Percentiles rank a stretch among this genome's conserved stretches.
Conservation (phyloP, 53 echinoderm and acorn worm species). For the Crossaster papposus region DNA sequence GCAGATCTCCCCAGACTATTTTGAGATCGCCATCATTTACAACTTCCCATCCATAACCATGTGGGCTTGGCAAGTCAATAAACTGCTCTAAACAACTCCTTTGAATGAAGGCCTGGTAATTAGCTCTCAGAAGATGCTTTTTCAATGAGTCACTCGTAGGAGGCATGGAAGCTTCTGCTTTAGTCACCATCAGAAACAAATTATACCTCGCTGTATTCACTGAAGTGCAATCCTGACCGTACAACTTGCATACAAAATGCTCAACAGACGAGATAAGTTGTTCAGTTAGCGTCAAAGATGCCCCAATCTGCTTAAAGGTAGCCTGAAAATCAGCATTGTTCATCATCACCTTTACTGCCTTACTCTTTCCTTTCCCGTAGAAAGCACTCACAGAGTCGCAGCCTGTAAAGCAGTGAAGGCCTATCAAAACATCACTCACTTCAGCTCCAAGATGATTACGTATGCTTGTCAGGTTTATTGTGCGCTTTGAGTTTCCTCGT, state of each 20-base stretch:
- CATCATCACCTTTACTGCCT: conserved; percentile 44
- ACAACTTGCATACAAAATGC: too few species aligned
- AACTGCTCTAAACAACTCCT: conserved; percentile 41
- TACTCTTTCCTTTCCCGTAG: conserved; percentile 72
- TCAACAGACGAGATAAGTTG: too few species aligned
- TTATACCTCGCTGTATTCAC: conserved; percentile 55
- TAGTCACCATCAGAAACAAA: conserved; percentile 50
- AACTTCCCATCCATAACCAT: conserved; percentile 61
- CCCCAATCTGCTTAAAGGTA: conserved; percentile 35
- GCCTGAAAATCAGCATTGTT: not conserved
- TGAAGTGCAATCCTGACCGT: too few species aligned
- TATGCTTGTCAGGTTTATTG: conserved; percentile 45
- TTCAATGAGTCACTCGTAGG: conserved; percentile 70
- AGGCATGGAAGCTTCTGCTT: conserved; percentile 54
- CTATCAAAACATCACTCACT: conserved; percentile 34
- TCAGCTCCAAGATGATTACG: conserved; percentile 32
- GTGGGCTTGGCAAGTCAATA: conserved; percentile 31
- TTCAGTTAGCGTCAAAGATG: too few species aligned
- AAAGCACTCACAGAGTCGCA: conserved; percentile 76
- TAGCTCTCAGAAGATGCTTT: conserved; percentile 64
- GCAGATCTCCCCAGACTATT: conserved; percentile 55
- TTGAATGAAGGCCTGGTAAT: conserved; percentile 70
- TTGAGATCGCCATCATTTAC: not conserved
- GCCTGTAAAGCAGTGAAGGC: conserved; percentile 66
- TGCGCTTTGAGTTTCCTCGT: conserved; percentile 44